A percentile compares a stretch with the other conserved stretches of the same genome.
Conservation (phyloP, 2,888 invertebrate genomes). For the Apeira syringaria region DNA sequence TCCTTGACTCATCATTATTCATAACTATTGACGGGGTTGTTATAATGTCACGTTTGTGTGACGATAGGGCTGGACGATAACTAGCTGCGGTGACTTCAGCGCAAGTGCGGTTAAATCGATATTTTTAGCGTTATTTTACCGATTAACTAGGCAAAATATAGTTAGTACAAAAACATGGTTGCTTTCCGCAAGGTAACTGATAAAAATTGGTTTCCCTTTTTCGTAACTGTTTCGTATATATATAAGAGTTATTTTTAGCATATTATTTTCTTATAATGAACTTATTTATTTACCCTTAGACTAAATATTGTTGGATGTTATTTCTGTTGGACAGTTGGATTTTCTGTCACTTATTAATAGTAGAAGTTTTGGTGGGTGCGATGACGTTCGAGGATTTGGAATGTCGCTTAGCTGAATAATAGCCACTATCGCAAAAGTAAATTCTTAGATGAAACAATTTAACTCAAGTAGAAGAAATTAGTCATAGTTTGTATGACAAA, state of each 20-base stretch:
- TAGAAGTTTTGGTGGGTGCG: slow-evolving; percentile 2
- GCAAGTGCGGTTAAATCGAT: slow-evolving; percentile 23
- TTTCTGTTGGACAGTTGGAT: slow-evolving; percentile 51
- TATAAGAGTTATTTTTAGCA: slow-evolving; percentile 48
- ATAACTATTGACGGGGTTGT: too few species aligned
- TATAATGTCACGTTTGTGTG: too few species aligned
- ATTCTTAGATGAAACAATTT: too few species aligned
- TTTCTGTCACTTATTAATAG: slow-evolving; percentile 32
- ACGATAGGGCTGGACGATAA: too few species aligned
- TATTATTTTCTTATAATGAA: slow-evolving; percentile 52
- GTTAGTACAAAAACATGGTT: slow-evolving; percentile 64
- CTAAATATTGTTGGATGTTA: slow-evolving; percentile 69
- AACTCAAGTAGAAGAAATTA: too few species aligned
- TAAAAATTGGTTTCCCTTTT: slow-evolving; percentile 61
- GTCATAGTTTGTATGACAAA: too few species aligned
- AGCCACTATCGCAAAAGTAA: too few species aligned
- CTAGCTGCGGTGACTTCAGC: not conserved
- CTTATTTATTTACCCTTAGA: slow-evolving; percentile 60
- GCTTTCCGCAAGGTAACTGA: slow-evolving; percentile 46
- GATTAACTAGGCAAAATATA: slow-evolving; percentile 44
- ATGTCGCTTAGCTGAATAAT: not conserved
- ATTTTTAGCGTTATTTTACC: slow-evolving; percentile 17
- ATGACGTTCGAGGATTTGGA: slow-evolving; percentile 8
- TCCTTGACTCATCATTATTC: too few species aligned
- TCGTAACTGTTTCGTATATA: slow-evolving; percentile 52